Percentiles rank a stretch among this genome's conserved stretches.
Conservation (phyloP, 1,140 invertebrate species). For the Bombus consobrinus region DNA sequence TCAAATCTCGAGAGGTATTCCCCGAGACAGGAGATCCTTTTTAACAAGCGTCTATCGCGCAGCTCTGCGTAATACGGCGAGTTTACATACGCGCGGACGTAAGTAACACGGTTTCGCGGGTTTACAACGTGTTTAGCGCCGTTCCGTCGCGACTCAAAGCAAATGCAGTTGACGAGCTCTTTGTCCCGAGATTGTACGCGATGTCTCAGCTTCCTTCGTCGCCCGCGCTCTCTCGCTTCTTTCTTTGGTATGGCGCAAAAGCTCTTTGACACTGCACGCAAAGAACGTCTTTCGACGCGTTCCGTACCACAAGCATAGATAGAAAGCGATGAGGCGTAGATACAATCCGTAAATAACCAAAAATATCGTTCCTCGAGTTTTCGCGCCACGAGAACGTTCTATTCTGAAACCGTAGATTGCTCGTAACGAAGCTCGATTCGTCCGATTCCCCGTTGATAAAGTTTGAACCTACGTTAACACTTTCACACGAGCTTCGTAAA, state of each 20-base stretch:
- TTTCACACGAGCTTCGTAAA: too few species aligned
- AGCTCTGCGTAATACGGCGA: background rate
- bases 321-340: too few species aligned
- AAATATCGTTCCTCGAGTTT: background rate
- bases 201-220: background rate
- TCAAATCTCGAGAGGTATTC: too few species aligned
- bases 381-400: background rate
- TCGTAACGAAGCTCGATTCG: background rate
- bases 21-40: background rate
- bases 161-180: constrained; percentile 63
- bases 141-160: constrained; percentile 44
- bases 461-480: too few species aligned
- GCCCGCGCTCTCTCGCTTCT: too few species aligned
- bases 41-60: constrained; percentile 1
- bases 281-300: too few species aligned
- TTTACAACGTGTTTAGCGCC: constrained; percentile 41
- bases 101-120: constrained; percentile 22
- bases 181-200: constrained; percentile 42
- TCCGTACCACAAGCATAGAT: too few species aligned
- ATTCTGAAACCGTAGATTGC: background rate
- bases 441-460: background rate
- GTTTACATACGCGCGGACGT: background rate
- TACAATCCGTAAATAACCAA: too few species aligned
- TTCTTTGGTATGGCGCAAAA: too few species aligned
- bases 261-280: too few species aligned